Percentiles rank a stretch among this genome's conserved stretches.
Conservation (phyloP, 2,113 vertebrate species). For the Urocynchramus pylzowi region DNA sequence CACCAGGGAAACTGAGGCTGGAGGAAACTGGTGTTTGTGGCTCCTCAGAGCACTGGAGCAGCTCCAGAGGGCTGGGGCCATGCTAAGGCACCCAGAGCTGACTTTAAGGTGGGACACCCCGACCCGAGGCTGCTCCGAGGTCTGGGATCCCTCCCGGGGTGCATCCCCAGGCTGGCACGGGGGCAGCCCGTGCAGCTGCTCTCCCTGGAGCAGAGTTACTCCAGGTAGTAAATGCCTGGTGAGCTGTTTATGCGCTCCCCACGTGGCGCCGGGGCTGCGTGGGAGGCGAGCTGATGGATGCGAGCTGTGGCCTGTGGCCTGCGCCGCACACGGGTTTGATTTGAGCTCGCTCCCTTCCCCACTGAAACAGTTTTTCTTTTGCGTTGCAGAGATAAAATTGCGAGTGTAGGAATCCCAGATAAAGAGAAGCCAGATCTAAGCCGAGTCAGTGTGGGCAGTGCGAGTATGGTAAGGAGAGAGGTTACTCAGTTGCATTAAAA, state of each 20-base stretch:
- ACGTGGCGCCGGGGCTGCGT: neutral
- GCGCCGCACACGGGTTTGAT: accelerated
- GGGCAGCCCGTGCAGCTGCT: neutral
- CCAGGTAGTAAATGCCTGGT: accelerated
- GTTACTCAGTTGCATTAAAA: neutral
- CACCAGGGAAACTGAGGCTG: neutral
- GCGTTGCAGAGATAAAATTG: neutral
- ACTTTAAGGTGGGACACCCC: neutral
- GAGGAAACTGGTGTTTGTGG: accelerated
- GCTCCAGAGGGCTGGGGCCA: accelerated
- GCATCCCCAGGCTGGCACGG: neutral
- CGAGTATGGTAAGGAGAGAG: neutral
- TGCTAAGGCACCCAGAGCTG: neutral
- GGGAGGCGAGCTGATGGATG: neutral
- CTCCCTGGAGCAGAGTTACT: neutral
- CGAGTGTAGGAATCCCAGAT: neutral
- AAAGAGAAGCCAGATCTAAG: neutral
- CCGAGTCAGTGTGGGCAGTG: neutral
- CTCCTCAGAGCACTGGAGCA: neutral
- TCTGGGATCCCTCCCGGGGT: accelerated
- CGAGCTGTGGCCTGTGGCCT: neutral
- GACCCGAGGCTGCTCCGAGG: neutral
- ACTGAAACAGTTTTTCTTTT: neutral
- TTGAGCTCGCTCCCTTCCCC: neutral
- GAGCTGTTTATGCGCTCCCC: neutral